phyloP scores from a whole-genome alignment of 2,888 invertebrate genomes.

The Camponotus fellah region DNA sequence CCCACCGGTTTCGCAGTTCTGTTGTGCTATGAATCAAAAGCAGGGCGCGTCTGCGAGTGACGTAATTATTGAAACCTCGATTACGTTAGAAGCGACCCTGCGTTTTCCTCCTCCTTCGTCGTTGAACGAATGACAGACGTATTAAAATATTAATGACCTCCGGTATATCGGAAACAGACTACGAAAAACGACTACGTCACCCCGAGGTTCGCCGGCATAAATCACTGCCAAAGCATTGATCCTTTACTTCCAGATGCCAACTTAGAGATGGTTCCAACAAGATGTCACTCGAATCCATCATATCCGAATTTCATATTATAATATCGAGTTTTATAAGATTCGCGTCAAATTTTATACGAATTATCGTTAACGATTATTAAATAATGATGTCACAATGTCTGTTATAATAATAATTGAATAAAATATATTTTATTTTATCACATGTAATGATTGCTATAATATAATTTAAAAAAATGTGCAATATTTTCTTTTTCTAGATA shows the following conservation, averaged over 20 bases:
- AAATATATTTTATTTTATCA: not conserved
- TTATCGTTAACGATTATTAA: not conserved
- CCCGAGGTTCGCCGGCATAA: conserved; percentile 64
- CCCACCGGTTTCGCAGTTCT: conserved; percentile 67
- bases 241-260: conserved; percentile 44
- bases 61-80: conserved; percentile 84
- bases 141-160: conserved; percentile 81
- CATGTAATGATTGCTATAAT: not conserved
- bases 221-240: conserved; percentile 65
- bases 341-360: not conserved
- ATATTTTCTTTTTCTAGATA: conserved; percentile 13
- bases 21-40: conserved; percentile 84
- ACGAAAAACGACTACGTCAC: conserved; percentile 60
- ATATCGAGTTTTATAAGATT: not conserved
- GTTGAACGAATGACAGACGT: conserved; percentile 72
- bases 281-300: not conserved
- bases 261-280: conserved; percentile 1
- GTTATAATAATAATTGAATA: not conserved
- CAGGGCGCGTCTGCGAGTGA: conserved; percentile 82
- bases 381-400: not conserved
- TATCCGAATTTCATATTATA: conserved; percentile 9
- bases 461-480: not conserved
- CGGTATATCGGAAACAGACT: conserved; percentile 76
- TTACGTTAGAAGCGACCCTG: conserved; percentile 73
- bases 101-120: conserved; percentile 59